Conservation (phyloP, 2,113 vertebrate genomes). For the Sylvilagus bachmani region DNA sequence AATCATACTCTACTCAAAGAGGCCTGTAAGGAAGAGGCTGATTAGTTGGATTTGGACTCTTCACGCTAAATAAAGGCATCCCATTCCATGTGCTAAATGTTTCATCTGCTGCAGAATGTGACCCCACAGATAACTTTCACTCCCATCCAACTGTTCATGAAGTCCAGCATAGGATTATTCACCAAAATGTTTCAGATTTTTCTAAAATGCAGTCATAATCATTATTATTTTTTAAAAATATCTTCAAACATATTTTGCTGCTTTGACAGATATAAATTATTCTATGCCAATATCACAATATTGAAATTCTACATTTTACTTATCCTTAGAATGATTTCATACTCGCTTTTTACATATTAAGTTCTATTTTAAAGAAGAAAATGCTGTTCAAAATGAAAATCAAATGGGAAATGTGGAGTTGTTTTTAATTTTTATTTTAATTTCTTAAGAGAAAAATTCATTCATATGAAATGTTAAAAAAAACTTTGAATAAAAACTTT, state of each 20-base stretch:
- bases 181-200: constrained; percentile 70
- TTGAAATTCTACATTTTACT: constrained; percentile 48
- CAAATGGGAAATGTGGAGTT: not conserved
- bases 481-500: constrained; percentile 47
- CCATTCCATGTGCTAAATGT: constrained; percentile 58
- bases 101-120: constrained; percentile 69
- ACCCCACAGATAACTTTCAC: constrained; percentile 70
- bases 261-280: constrained; percentile 78
- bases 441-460: constrained; percentile 36
- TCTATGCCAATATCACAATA: constrained; percentile 56
- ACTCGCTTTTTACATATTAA: constrained; percentile 55
- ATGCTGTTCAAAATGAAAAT: constrained; percentile 45
- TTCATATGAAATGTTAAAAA: constrained; percentile 63
- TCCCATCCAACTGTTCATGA: constrained; percentile 75
- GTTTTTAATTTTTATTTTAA: constrained; percentile 43
- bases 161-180: constrained; percentile 55
- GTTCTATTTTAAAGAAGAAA: constrained; percentile 55
- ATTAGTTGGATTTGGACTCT: constrained; percentile 70
- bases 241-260: constrained; percentile 48
- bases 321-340: constrained; percentile 39
- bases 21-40: constrained; percentile 68
- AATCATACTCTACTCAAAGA: constrained; percentile 60
- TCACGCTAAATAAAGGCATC: constrained; percentile 77
- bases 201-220: constrained; percentile 61
- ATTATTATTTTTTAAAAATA: constrained; percentile 73